Evolutionary conservation across 2,888 invertebrate species (phyloP), one percentile per base, ranked within the genome.

Genomic region (Antheraea assamensis): DNA sequence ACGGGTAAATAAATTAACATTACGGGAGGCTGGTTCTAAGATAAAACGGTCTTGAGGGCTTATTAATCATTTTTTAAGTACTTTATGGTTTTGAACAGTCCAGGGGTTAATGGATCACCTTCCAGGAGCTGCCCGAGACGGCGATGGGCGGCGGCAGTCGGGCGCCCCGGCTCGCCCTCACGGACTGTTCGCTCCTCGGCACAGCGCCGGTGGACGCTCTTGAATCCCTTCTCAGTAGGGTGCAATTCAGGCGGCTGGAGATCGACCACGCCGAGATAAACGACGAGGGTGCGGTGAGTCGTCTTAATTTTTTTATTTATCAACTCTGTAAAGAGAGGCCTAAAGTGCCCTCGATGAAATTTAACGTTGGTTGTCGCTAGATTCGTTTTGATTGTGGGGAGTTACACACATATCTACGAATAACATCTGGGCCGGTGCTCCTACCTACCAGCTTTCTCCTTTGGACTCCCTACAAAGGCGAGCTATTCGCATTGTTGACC

Each of bases 141-240:
- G 78, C 88, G 0, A 90, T 92, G 77, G 92, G 92, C 0, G 93
- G 93, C 1, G 81, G 83, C 24, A 87, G 87, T 5, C 95, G 97
- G n/a, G 96, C 96, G 71, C 95, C 96, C 21, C 92, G 96, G 70
- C 93, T 97, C 72, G 76, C 95, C 92, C 86, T 95, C 89, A 81
- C 93, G 95, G 95, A 85, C 70, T 93, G 93, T 75, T 95, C 96
- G 78, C 93, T 95, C 78, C 90, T 97, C 76, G 96, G 96, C 77
- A 91, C 96, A 77, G 95, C 96, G 80, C 95, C 96, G 75, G 96
- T 96, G 77, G 98, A 98, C 92, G 96, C 98, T 24, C 90, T 98
- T 72, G 98, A 98, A 88, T 97, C 98, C 80, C 95, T 98, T 75
- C 95, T 98, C 76, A 96, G 97, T 85, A 95, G 97, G 87, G 96